Base-by-base conservation (phyloP, 2,888 invertebrate genomes). In the Idaea biselata region DNA sequence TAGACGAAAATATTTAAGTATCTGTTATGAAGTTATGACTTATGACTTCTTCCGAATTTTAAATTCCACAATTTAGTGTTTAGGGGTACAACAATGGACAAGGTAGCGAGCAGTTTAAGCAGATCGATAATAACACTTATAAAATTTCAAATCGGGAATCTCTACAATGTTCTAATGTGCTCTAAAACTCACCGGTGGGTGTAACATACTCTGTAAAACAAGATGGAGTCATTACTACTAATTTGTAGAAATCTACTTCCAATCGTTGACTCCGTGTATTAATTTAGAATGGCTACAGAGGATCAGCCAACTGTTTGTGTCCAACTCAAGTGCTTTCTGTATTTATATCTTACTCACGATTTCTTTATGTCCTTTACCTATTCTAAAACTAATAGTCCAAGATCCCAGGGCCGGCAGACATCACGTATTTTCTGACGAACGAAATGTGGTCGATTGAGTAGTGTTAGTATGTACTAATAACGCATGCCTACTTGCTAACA, bases 191-290 rank as follows among this genome's bases (percentile, higher is more conserved):
- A 93, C 93, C 93, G 75, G 93, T 93, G 87, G 93, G 87, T 86
- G 93, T 91, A 83, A 93, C 86, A 91, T 87, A 89, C 82, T 93
- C 93, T 93, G 93, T 44, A 93, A 93, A 93, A 91, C 84, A 91
- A 91, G 68, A 89, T 91, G 92, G 91, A 92, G 91, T 80, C 91
- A 78, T 92, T 92, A 92, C 92, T 91, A 91, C 87, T 84, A 44
- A 44, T 79, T 79, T 72, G 73, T 74, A 76, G 80, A 68, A 73
- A 74, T 44, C 89, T 88, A 89, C 79, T 69, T 75, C 91, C 91
- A 90, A 91, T 90, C 80, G 61, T 73, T 82, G 92, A 92, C 92
- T 92, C 92, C 92, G 88, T 84, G 64, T 69, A 72, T 77, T 67
- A 88, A 89, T 90, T 90, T 90, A 77, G 83, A 56, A 18, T 69